Evolutionary conservation across 37 sponge, comb jelly and placozoan genomes (phyloP), one percentile per base, ranked within the genome.

Genomic region (Aphrocallistes beatrix): DNA sequence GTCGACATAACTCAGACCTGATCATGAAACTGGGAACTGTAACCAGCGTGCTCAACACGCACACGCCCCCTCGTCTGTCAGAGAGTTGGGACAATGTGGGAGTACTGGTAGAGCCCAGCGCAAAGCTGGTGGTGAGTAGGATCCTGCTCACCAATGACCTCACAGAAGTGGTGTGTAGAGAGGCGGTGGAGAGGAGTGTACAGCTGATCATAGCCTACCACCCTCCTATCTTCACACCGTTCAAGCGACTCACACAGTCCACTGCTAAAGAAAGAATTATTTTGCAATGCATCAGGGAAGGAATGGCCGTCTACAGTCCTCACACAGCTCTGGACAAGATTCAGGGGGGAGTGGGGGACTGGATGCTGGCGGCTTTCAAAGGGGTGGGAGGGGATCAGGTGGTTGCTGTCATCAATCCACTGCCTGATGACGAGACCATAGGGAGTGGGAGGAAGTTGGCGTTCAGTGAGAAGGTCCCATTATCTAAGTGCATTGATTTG

Each of bases 61-160:
- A 94, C 0, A 90, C 91, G 1, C 95, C 98, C 0, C 51, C 88
- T 0, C 39, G 28, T 1, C 81, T 85, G 1, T 93, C 95, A 37
- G 95, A 88, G 81, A 40, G 60, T 0, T 97, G 98, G 98, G 98
- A 97, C 84, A 97, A 97, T 86, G 93, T 92, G 19, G 98, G 98
- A 0, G 88, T 97, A 23, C 84, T 97, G 39, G 86, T 94, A 13
- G 93, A 94, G 49, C 97, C 97, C 1, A 83, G 82, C 28, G 25
- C 51, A 10, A 36, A 37, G 30, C 16, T 81, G 19, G 39, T 75
- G 0, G 85, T 97, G 0, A 39, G 81, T 1, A 49, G 38, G 23
- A 84, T 94, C 21, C 40, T 94, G 23, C 86, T 93, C 37, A 97
- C 98, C 23, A 97, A 91, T 82, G 98, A 97, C 69, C 90, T 97